Evolutionary conservation across 35 echinoderm and acorn worm species (phyloP).

Genomic region (Eucidaris tribuloides): DNA sequence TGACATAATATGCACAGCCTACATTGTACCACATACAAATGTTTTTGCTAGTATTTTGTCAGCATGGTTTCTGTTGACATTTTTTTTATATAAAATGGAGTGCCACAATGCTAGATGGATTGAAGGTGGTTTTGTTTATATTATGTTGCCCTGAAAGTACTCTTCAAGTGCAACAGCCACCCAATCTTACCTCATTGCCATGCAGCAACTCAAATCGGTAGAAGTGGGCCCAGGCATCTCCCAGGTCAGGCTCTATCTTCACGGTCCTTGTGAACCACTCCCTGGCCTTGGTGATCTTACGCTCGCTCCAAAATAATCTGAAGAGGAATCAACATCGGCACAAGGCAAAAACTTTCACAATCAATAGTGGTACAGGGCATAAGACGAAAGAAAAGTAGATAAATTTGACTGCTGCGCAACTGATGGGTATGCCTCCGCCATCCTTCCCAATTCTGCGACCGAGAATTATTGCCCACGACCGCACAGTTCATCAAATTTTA

Average conservation of each 20-base stretch:
- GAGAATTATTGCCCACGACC: too few species aligned
- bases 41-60: neutral
- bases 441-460: too few species aligned
- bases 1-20: neutral
- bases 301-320: slow-evolving; percentile 95
- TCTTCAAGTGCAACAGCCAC: neutral
- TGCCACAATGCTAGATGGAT: neutral
- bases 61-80: too few species aligned
- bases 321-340: neutral
- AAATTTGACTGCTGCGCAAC: too few species aligned
- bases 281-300: slow-evolving; percentile 77
- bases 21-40: neutral
- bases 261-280: slow-evolving; percentile 96
- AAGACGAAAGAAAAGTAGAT: too few species aligned
- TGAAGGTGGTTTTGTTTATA: neutral
- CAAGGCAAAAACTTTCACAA: neutral
- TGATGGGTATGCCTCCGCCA: too few species aligned
- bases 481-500: too few species aligned
- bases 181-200: slow-evolving; percentile 83
- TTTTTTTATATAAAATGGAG: neutral
- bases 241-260: slow-evolving; percentile 98
- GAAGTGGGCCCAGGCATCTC: slow-evolving; percentile 91
- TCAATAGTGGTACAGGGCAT: too few species aligned
- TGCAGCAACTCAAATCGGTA: slow-evolving; percentile 85
- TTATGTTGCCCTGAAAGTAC: too few species aligned